Conservation (phyloP, 2,113 vertebrate species). For the Elaphurus davidianus region DNA sequence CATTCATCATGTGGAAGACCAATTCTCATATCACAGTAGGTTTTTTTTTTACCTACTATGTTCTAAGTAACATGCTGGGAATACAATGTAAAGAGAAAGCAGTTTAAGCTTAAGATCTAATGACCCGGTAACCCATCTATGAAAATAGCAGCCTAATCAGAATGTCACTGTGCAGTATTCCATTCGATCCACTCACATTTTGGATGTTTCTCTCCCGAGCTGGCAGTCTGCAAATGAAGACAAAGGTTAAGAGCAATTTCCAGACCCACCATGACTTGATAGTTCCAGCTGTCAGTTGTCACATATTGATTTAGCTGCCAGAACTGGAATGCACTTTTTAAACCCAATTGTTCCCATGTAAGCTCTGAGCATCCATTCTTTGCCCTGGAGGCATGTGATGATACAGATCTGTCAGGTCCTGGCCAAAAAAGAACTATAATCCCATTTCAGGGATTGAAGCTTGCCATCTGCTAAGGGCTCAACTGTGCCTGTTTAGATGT, state of each 20-base stretch:
- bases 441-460: conserved; percentile 21
- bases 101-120: background rate
- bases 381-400: conserved; percentile 40
- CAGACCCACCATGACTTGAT: background rate
- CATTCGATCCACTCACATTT: background rate
- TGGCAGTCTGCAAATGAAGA: background rate
- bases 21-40: background rate
- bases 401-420: conserved; percentile 40
- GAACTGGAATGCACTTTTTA: background rate
- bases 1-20: background rate
- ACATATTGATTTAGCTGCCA: conserved; percentile 45
- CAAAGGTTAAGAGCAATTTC: conserved; percentile 31
- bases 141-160: background rate
- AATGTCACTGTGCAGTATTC: background rate
- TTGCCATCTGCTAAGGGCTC: conserved; percentile 51
- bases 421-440: conserved; percentile 17
- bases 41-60: background rate
- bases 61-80: background rate
- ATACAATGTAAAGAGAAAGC: background rate
- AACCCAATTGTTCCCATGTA: conserved; percentile 9
- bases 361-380: background rate
- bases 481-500: background rate
- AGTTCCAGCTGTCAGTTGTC: background rate
- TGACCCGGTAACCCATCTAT: background rate
- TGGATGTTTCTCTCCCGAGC: background rate